phyloP scores from a whole-genome alignment of 2,797 vertebrate species.

The Microctenopoma steveboyesi region DNA sequence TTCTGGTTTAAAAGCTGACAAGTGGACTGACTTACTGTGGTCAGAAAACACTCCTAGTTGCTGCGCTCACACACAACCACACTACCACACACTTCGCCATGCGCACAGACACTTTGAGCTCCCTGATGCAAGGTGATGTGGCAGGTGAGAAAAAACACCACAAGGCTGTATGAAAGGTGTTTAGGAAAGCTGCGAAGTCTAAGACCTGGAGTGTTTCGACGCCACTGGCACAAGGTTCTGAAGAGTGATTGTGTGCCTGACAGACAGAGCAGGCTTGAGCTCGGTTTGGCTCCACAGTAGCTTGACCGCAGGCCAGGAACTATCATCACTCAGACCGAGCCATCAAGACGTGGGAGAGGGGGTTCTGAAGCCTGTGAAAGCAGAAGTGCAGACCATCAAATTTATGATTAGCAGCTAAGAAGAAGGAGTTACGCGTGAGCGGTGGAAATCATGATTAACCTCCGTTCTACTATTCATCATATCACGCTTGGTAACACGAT shows the following conservation, averaged over 20 bases:
- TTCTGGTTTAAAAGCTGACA: conserved; percentile 70
- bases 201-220: conserved; percentile 45
- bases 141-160: conserved; percentile 53
- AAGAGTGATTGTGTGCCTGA: conserved; percentile 61
- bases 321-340: conserved; percentile 60
- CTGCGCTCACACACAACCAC: conserved; percentile 13
- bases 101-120: conserved; percentile 23
- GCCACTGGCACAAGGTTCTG: conserved; percentile 38
- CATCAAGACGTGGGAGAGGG: conserved; percentile 25
- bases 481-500: not conserved
- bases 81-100: conserved; percentile 34
- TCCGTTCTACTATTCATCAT: conserved; percentile 1
- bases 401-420: conserved; percentile 34
- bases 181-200: conserved; percentile 64
- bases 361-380: conserved; percentile 31
- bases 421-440: conserved; percentile 25
- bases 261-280: conserved; percentile 51
- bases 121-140: conserved; percentile 59
- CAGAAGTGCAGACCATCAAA: conserved; percentile 40
- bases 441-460: conserved; percentile 24
- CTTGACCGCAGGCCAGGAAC: conserved; percentile 61
- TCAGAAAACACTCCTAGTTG: conserved; percentile 53
- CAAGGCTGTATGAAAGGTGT: conserved; percentile 60
- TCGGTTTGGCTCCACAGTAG: conserved; percentile 56
- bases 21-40: conserved; percentile 70